Base-by-base conservation (phyloP, 37 sponge, comb jelly and placozoan genomes). In the Haliclona indistincta region DNA sequence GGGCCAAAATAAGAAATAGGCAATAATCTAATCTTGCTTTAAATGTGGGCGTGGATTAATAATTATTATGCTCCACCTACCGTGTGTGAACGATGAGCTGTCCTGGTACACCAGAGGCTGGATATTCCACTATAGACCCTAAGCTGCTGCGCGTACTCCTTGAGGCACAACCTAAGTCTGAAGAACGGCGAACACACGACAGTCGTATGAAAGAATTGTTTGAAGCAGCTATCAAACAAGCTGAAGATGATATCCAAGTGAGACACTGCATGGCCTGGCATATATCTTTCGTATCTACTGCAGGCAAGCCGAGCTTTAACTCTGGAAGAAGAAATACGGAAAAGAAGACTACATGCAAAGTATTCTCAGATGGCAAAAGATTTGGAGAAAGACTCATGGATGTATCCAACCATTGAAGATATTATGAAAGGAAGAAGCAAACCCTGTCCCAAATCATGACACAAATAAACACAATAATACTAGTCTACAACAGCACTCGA, bases 341-440 rank as follows among this genome's bases (percentile, higher is more conserved):
- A 28, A 39, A 66, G 15, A 66, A 7, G 11, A 36, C 6, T 58
- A 58, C 11, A n/a, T 6, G 28, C 13, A 20, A 58, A 58, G 28
- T 58, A 58, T n/a, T 58, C 26, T 58, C 6, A 58, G n/a, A 58
- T 58, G 60, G 60, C 60, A 58, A 58, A 58, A n/a, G 28, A 58
- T 7, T 26, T 58, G 6, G 26, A 58, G 60, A 58, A 58, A 20
- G 25, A 8, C 13, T 25, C 11, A 25, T 58, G 60, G 60, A 58
- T 58, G 60, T 58, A 58, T n/a, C 28, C 60, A 6, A 25, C 60
- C 11, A n/a, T 58, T n/a, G 60, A 58, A 25, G 60, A 58, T 20
- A 58, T 58, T 25, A 20, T 58, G 13, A 20, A 58, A 58, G 60
- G 60, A 58, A 58, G n/a, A 20, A 58, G 26, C 28, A 58, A 58